Base-by-base conservation (phyloP, 2,797 vertebrate species). In the Pelodytes ibericus region DNA sequence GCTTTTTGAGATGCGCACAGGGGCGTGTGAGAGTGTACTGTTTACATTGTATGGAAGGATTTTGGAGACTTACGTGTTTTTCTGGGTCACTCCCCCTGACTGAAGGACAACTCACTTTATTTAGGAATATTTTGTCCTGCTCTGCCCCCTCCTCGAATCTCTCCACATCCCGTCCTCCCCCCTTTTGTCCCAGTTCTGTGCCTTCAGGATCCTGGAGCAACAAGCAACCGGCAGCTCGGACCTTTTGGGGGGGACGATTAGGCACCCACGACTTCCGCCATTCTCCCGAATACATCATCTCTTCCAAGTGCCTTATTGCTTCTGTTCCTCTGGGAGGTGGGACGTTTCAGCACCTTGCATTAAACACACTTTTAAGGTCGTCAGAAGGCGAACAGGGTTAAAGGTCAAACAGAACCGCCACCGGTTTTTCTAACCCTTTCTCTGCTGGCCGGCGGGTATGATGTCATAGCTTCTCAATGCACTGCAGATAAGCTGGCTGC, bases 221-320 rank as follows among this genome's bases (percentile, higher is more conserved):
- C 47, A 33, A 47, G 44, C 60, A 27, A 15, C 39, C 30, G 16
- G 68, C 36, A 71, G 30, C 47, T 36, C 31, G 75, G 75, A 78
- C 63, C 6, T 53, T 53, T 66, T 65, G 62, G 66, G 61, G 62
- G 62, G 66, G 61, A 56, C 69, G 68, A 67, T 72, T 68, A 79
- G 76, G 70, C 76, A 68, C 70, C 27, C 25, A 56, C 1, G 30
- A 44, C 70, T 67, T 56, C 76, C 56, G 63, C 75, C 75, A 65
- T 44, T 47, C 60, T 69, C 70, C 71, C 41, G 44, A 53, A 65
- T 68, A 66, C 29, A 61, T 72, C 61, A 18, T 25, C 53, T 65
- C 60, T 66, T 58, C 30, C 63, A 79, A 79, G 76, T 79, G 76
- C 76, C 76, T 79, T 79, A 79, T 67, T 68, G 70, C 76, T 59